Base-by-base conservation (phyloP, 2,113 vertebrate genomes). In the Dolichotis patagonum region DNA sequence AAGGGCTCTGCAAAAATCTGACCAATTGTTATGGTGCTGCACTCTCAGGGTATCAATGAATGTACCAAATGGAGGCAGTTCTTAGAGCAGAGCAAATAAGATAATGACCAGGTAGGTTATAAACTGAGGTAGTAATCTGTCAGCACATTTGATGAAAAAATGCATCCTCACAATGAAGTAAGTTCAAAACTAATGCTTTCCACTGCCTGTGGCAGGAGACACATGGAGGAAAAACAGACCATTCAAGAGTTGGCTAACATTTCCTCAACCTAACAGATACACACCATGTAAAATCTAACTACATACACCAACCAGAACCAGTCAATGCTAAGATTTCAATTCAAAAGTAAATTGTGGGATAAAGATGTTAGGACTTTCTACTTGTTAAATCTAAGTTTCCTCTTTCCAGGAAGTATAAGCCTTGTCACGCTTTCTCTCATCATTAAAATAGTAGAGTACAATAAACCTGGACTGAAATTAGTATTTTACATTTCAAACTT, bases 121-220 rank as follows among this genome's bases (percentile, higher is more conserved):
- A 92, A 92, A 95, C 87, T 98, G 97, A 98, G 98, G 98, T 98
- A 97, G 98, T 95, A 96, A 94, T 54, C 91, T 83, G 58, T 4
- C 13, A 97, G 92, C 8, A 35, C 78, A 56, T 89, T 77, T 62
- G 52, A 92, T 49, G 85, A 86, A 91, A 96, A 83, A 38, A 7
- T n/a, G 35, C 54, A 43, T 67, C 62, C 95, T 54, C 73, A 89
- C 38, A 22, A 9, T 63, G 52, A 89, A 52, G 24, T 32, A 88
- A 87, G 56, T 78, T 94, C 49, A 92, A 43, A 88, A 83, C 52
- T 11, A 73, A 6, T 26, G 52, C 24, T 60, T 93, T 91, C 87
- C 22, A 75, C 30, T 35, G 73, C 41, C 90, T 90, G 58, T 75
- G 56, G 35, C 9, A 84, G 49, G 43, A 88, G 22, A 30, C 12